Conservation (phyloP, 2,113 vertebrate species). For the Gracilinanus agilis region DNA sequence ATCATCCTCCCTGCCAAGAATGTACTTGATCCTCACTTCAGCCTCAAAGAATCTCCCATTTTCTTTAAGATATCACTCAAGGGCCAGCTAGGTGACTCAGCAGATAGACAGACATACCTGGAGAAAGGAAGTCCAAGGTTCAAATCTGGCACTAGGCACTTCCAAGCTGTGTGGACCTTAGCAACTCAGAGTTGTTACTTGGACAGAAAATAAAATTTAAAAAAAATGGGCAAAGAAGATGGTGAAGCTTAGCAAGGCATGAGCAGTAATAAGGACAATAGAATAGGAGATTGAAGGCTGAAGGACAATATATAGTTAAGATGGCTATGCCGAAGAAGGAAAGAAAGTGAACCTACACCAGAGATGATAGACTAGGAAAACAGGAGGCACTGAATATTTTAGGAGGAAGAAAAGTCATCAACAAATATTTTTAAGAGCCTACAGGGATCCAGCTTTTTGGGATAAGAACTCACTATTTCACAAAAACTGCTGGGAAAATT, state of each 20-base stretch:
- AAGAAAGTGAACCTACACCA: neutral
- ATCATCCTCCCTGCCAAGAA: neutral
- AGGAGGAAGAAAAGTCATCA: neutral
- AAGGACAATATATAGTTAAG: neutral
- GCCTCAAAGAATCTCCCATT: neutral
- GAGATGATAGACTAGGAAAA: neutral
- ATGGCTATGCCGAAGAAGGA: neutral
- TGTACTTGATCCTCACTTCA: neutral
- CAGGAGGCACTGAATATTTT: neutral
- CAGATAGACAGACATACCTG: no score
- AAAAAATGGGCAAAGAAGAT: neutral
- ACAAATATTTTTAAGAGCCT: neutral
- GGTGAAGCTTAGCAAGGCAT: neutral
- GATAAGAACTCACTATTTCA: no score
- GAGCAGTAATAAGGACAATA: neutral
- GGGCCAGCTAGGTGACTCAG: no score
- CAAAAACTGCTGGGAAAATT: no score
- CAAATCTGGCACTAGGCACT: no score
- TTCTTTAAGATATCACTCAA: neutral
- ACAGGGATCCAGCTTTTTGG: neutral
- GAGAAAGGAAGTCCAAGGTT: no score
- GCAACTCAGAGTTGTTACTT: no score
- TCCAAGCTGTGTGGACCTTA: no score
- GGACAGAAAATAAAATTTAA: neutral
- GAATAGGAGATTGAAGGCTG: neutral